These are phyloP conservation scores for Phymanthus crucifer DNA, from an alignment of 92 coral and sea anemone genomes.

Conservation along the genomic window DNA sequence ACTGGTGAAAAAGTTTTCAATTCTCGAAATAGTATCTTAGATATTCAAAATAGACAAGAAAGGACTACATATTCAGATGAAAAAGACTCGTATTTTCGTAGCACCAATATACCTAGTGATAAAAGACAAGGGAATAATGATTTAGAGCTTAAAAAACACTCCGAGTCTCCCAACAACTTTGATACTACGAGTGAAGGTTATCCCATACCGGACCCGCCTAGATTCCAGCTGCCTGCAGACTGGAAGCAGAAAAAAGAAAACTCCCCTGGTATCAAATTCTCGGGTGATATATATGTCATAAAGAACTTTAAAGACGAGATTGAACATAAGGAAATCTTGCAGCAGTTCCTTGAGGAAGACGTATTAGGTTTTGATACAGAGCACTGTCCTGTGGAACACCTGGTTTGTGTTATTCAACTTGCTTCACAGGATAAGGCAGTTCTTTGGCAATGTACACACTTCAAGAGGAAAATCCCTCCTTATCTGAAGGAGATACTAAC, in stretches of 20 bases:
- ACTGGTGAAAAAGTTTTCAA: background rate
- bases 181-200: background rate
- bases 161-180: background rate
- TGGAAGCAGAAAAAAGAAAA: slow-evolving; percentile 13
- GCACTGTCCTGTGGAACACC: slow-evolving; percentile 33
- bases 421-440: slow-evolving; percentile 65
- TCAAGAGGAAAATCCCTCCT: slow-evolving; percentile 32
- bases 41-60: background rate
- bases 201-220: background rate
- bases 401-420: slow-evolving; percentile 70
- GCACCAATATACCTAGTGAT: background rate
- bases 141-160: background rate
- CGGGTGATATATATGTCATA: slow-evolving; percentile 22
- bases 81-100: background rate
- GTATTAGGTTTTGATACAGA: slow-evolving; percentile 83
- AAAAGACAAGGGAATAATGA: background rate
- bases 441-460: slow-evolving; percentile 66
- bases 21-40: background rate
- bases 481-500: slow-evolving; percentile 27
- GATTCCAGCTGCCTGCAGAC: slow-evolving; percentile 23
- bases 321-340: slow-evolving; percentile 35
- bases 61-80: background rate
- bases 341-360: slow-evolving; percentile 43
- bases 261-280: slow-evolving; percentile 28
- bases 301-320: slow-evolving; percentile 24